A percentile compares a stretch with the other conserved stretches of the same genome.
Evolutionary conservation across 2,797 vertebrate genomes (phyloP).

Genomic region (Semotilus atromaculatus): DNA sequence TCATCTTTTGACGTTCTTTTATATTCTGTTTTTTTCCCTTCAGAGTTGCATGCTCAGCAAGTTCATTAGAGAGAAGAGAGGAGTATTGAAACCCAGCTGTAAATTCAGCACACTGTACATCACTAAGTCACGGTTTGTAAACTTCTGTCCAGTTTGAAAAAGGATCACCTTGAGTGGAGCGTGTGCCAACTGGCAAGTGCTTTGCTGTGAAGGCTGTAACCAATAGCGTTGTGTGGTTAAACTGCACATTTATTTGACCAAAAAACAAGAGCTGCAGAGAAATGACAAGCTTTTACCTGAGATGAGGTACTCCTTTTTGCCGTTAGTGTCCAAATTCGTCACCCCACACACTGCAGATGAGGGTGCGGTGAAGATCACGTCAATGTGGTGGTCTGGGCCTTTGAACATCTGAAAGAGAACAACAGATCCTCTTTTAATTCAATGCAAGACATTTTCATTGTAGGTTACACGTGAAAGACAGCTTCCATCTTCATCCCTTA

Average conservation of each 20-base stretch:
- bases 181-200: slow-evolving; percentile 28
- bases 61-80: slow-evolving; percentile 41
- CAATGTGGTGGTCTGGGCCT: slow-evolving; percentile 90
- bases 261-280: slow-evolving; percentile 13
- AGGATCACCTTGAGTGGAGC: slow-evolving; percentile 1
- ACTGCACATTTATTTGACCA: background rate
- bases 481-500: slow-evolving; percentile 58
- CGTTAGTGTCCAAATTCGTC: slow-evolving; percentile 87
- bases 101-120: slow-evolving; percentile 45
- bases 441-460: background rate
- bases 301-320: slow-evolving; percentile 97
- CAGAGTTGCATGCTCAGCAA: slow-evolving; percentile 56
- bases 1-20: slow-evolving; percentile 55
- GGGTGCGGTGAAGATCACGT: slow-evolving; percentile 91
- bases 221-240: slow-evolving; percentile 41
- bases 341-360: slow-evolving; percentile 95
- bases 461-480: background rate
- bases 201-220: slow-evolving; percentile 32
- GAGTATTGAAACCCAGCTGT: slow-evolving; percentile 39
- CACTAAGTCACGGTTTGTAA: slow-evolving; percentile 25
- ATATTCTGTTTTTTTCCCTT: slow-evolving; percentile 52
- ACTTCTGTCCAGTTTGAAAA: slow-evolving; percentile 36
- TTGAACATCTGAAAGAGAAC: slow-evolving; percentile 90
- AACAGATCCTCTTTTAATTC: background rate
- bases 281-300: slow-evolving; percentile 80